A percentile compares a stretch with the other conserved stretches of the same genome.
Evolutionary conservation across 2,888 invertebrate species (phyloP).

Genomic region (Meandrusa payeni): DNA sequence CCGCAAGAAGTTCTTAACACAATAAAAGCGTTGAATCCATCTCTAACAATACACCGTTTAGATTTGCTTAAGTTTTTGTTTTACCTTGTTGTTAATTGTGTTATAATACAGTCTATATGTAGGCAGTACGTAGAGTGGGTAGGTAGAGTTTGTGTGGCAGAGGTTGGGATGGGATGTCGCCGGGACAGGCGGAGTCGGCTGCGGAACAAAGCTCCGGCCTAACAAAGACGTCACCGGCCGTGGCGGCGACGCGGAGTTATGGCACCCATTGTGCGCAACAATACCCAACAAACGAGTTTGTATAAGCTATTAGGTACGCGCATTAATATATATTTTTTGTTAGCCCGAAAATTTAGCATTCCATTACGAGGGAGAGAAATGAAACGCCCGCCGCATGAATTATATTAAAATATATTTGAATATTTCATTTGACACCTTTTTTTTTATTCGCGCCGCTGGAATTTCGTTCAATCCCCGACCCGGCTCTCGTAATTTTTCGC

Average conservation of each 20-base stretch:
- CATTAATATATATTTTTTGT: slow-evolving; percentile 82
- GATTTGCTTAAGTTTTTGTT: too few relatives aligned
- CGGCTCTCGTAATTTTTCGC: slow-evolving; percentile 76
- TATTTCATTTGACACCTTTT: slow-evolving; percentile 82
- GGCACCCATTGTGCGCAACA: slow-evolving; percentile 80
- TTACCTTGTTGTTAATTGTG: too few relatives aligned
- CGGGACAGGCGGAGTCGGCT: slow-evolving; percentile 69
- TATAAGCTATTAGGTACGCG: slow-evolving; percentile 81
- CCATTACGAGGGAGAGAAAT: slow-evolving; percentile 81
- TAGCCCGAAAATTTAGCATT: slow-evolving; percentile 80
- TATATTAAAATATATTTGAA: slow-evolving; percentile 82
- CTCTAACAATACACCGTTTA: too few relatives aligned
- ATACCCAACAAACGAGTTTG: slow-evolving; percentile 82
- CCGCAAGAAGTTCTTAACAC: too few relatives aligned
- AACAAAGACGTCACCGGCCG: slow-evolving; percentile 81
- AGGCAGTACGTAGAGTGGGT: slow-evolving; percentile 37
- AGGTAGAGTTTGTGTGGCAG: slow-evolving; percentile 33
- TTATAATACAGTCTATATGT: too few relatives aligned
- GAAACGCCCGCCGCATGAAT: slow-evolving; percentile 81
- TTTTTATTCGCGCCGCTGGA: slow-evolving; percentile 72
- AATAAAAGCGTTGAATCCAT: too few relatives aligned
- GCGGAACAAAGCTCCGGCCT: slow-evolving; percentile 70
- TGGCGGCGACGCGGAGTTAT: slow-evolving; percentile 80
- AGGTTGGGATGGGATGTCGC: slow-evolving; percentile 56
- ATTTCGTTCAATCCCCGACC: slow-evolving; percentile 76